Evolutionary conservation across 2,113 vertebrate genomes (phyloP).

Genomic region (Genyomyrus donnyi): DNA sequence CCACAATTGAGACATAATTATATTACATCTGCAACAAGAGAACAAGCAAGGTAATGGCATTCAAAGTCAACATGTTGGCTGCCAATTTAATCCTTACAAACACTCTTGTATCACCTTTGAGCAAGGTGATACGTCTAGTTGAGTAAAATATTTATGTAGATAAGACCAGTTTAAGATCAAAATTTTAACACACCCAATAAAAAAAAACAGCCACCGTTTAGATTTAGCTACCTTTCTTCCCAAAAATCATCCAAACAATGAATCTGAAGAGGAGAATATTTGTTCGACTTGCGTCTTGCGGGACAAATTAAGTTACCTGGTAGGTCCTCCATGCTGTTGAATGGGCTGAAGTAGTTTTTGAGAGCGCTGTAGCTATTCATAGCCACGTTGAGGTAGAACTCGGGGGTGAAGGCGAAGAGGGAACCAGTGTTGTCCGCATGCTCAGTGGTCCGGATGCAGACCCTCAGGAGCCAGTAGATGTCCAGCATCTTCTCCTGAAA

Average conservation of each 20-base stretch:
- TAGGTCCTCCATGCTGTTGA: constrained; percentile 90
- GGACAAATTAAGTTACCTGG: constrained; percentile 63
- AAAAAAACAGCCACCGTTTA: background rate
- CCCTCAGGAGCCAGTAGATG: constrained; percentile 86
- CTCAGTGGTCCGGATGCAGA: constrained; percentile 84
- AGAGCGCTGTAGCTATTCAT: constrained; percentile 97
- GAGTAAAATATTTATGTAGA: background rate
- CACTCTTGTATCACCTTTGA: background rate
- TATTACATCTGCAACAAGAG: background rate
- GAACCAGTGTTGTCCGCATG: constrained; percentile 77
- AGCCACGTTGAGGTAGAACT: constrained; percentile 95
- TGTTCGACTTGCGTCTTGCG: background rate
- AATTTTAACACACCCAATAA: background rate
- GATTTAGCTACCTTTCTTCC: background rate
- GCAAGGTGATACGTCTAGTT: background rate
- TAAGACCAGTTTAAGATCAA: background rate
- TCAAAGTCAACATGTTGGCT: background rate
- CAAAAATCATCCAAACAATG: background rate
- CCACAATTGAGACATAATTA: background rate
- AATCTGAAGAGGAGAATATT: background rate
- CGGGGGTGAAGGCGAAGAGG: constrained; percentile 83
- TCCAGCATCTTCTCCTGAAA: constrained; percentile 94
- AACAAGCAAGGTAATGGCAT: background rate
- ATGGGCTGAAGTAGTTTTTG: constrained; percentile 94
- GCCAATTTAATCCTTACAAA: background rate